phyloP scores from a whole-genome alignment of 2,797 vertebrate species.

The Monodelphis domestica region DNA sequence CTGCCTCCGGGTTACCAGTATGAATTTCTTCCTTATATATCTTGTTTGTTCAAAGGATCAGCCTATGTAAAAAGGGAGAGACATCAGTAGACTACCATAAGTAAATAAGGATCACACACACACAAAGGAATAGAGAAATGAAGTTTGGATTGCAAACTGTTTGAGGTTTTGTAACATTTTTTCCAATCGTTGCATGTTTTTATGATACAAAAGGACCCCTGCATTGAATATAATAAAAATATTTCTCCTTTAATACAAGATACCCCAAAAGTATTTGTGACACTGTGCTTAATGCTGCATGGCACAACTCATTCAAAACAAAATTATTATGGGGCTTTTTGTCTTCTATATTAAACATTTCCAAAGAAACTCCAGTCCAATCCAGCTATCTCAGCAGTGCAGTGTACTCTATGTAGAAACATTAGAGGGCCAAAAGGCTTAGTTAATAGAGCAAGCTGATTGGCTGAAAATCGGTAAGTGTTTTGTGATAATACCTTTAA shows the following conservation, averaged over 20 bases:
- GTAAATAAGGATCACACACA: background rate
- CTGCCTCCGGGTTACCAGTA: background rate
- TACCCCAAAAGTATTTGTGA: background rate
- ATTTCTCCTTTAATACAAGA: background rate
- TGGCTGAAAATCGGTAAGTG: slow-evolving; percentile 47
- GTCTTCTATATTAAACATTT: slow-evolving; percentile 21
- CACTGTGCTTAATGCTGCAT: background rate
- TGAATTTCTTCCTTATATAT: too few relatives aligned
- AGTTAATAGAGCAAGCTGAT: slow-evolving; percentile 30
- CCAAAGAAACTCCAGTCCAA: slow-evolving; percentile 37
- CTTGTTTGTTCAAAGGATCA: too few relatives aligned
- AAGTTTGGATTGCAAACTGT: background rate
- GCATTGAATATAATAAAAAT: background rate
- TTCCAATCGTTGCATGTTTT: background rate
- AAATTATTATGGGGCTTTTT: background rate
- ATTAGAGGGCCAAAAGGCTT: slow-evolving; percentile 1
- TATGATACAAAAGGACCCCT: background rate
- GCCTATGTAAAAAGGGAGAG: background rate
- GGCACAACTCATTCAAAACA: too few relatives aligned
- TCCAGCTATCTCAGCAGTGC: background rate
- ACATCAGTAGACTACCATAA: too few relatives aligned
- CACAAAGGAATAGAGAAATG: too few relatives aligned
- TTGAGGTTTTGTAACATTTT: background rate
- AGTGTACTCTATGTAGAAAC: slow-evolving; percentile 6
- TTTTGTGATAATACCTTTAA: slow-evolving; percentile 48